A percentile compares a stretch with the other conserved stretches of the same genome.
phyloP scores from a whole-genome alignment of 2,888 invertebrate species.

The Stratiomys singularior region DNA sequence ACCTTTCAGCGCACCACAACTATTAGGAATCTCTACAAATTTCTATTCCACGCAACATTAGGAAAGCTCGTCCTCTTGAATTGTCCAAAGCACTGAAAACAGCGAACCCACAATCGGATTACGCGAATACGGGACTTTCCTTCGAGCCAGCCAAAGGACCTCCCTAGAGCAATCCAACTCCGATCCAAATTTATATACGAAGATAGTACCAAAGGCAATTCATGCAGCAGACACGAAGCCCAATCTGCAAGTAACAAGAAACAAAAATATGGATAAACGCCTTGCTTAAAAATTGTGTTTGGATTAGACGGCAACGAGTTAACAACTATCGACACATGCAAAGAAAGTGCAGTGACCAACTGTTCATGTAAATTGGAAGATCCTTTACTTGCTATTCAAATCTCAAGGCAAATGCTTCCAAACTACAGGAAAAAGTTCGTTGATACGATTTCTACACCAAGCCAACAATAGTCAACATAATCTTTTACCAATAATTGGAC shows the following conservation, averaged over 20 bases:
- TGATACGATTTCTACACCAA: no score
- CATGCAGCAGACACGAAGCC: neutral
- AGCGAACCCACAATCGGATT: neutral
- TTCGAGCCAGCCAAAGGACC: slow-evolving; percentile 36
- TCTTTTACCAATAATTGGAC: no score
- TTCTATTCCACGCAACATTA: neutral
- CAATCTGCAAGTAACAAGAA: slow-evolving; percentile 14
- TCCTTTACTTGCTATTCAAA: no score
- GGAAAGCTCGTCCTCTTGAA: neutral
- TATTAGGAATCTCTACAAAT: slow-evolving; percentile 4
- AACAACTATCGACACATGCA: no score
- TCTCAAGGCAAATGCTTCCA: no score
- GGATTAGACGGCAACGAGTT: no score
- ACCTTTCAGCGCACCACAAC: neutral
- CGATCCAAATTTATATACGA: neutral
- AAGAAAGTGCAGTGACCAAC: no score
- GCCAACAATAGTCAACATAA: no score
- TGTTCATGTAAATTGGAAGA: no score
- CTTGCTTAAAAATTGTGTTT: no score
- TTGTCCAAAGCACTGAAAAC: neutral
- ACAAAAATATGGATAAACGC: neutral
- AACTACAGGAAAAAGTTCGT: no score
- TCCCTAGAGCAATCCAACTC: slow-evolving; percentile 18
- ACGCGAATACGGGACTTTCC: slow-evolving; percentile 6
- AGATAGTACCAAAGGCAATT: neutral